phyloP scores from a whole-genome alignment of 53 echinoderm and acorn worm species.

The Pentamera pediparva region DNA sequence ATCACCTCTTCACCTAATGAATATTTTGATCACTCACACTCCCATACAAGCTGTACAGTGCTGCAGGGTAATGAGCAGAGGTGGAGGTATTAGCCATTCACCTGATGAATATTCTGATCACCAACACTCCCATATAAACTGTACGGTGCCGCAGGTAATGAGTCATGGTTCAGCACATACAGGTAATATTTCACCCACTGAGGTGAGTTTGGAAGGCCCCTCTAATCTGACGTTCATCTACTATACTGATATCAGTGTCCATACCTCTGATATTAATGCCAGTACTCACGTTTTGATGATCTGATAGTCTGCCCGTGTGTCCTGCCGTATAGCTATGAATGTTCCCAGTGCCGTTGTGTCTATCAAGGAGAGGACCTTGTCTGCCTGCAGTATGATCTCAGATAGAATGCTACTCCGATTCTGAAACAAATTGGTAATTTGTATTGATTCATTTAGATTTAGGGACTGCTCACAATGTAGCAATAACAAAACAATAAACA shows the following conservation, averaged over 20 bases:
- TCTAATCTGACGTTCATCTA: too few species aligned
- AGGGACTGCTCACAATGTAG: neutral
- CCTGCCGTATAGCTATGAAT: constrained; percentile 72
- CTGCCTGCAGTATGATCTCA: constrained; percentile 61
- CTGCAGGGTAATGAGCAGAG: too few species aligned
- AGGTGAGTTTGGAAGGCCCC: too few species aligned
- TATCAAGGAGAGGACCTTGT: constrained; percentile 77
- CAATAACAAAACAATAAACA: neutral
- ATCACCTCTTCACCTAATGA: too few species aligned
- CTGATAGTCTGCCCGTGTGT: constrained; percentile 76
- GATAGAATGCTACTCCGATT: constrained; percentile 72
- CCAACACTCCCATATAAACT: neutral
- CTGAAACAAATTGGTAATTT: constrained; percentile 23
- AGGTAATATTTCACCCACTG: too few species aligned
- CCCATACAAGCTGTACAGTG: too few species aligned
- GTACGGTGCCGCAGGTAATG: neutral
- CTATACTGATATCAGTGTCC: too few species aligned
- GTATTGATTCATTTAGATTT: neutral
- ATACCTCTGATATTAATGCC: too few species aligned
- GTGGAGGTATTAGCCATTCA: too few species aligned
- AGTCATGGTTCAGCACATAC: too few species aligned
- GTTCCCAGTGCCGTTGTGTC: constrained; percentile 73
- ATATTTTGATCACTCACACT: too few species aligned
- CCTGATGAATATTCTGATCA: too few species aligned
- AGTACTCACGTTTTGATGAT: constrained; percentile 80